Percentiles rank a stretch among this genome's conserved stretches.
Conservation (phyloP, 2,888 invertebrate genomes). For the Brachycybe producta region DNA sequence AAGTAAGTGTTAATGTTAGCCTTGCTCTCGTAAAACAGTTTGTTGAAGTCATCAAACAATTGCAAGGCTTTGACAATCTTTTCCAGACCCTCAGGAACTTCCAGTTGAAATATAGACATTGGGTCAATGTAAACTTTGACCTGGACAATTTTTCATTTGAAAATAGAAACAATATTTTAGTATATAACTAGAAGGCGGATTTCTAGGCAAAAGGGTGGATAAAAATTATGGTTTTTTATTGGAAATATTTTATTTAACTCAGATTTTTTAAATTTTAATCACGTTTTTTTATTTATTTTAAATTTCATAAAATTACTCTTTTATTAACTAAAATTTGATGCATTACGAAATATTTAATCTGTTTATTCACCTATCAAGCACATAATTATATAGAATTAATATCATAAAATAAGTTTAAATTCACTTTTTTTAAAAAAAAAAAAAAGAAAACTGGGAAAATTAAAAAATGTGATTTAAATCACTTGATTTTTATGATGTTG, state of each 20-base stretch:
- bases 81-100: constrained; percentile 81
- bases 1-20: constrained; percentile 54
- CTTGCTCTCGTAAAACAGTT: constrained; percentile 56
- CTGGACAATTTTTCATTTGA: constrained; percentile 36
- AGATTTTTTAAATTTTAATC: neutral
- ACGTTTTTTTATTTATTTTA: constrained; percentile 12
- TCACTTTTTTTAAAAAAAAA: too few species aligned
- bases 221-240: neutral
- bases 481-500: too few species aligned
- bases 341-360: too few species aligned
- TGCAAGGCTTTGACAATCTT: constrained; percentile 34
- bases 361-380: too few species aligned
- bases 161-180: constrained; percentile 11
- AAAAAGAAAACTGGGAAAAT: too few species aligned
- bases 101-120: constrained; percentile 82
- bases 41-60: constrained; percentile 13
- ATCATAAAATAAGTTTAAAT: too few species aligned
- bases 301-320: too few species aligned
- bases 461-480: too few species aligned
- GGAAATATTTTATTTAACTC: neutral
- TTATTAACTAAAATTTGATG: too few species aligned
- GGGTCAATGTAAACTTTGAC: constrained; percentile 81
- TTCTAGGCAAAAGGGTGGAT: too few species aligned
- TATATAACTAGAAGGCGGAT: constrained; percentile 5
- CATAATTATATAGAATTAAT: too few species aligned